Evolutionary conservation across 2,888 invertebrate genomes (phyloP).

Genomic region (Adineta ricciae): DNA sequence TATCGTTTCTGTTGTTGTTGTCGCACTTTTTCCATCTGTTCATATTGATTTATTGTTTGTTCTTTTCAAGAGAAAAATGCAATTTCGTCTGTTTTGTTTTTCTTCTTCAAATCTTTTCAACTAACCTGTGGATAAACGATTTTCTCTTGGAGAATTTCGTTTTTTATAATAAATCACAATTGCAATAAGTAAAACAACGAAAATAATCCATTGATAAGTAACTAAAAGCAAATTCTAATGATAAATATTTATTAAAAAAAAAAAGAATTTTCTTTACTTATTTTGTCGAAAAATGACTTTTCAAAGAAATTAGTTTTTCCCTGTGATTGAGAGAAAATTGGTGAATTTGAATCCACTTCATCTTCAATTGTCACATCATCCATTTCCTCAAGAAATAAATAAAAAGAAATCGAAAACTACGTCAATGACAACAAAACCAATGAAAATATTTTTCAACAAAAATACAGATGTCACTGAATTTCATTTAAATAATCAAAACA

Average conservation of each 20-base stretch:
- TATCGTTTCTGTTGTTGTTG: not conserved
- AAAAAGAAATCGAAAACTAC: no score
- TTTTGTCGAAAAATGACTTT: not conserved
- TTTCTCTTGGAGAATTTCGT: not conserved
- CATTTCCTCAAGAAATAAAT: not conserved
- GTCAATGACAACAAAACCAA: no score
- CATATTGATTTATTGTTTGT: not conserved
- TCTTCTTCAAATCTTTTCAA: not conserved
- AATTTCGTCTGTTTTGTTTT: not conserved
- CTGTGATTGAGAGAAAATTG: not conserved
- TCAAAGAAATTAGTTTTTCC: not conserved
- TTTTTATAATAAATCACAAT: not conserved
- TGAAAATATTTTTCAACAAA: no score
- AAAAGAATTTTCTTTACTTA: not conserved
- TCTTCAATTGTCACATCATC: not conserved
- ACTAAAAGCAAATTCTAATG: not conserved
- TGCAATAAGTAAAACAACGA: not conserved
- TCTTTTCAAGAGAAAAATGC: not conserved
- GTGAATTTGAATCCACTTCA: not conserved
- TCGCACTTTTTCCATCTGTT: not conserved
- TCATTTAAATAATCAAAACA: no score
- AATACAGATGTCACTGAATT: no score
- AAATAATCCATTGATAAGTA: not conserved
- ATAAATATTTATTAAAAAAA: not conserved
- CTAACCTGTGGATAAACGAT: not conserved